Base-by-base conservation (phyloP, 23 tunicate species). In the Trididemnum clinides region DNA sequence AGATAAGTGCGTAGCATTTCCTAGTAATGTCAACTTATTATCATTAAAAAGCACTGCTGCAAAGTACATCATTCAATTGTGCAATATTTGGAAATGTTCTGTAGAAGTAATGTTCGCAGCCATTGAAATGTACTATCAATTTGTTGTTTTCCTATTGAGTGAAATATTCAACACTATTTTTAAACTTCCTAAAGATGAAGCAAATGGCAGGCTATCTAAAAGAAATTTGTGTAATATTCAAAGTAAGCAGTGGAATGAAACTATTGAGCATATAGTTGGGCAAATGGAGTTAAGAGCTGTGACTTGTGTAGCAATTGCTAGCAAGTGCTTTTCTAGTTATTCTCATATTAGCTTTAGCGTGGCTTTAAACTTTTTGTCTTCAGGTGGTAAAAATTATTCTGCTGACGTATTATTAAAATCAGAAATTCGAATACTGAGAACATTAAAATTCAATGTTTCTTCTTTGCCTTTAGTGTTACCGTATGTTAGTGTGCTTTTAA, bases 211-310 rank as follows among this genome's bases (percentile, higher is more conserved):
- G n/a, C 36, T 2, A 19, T 22, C 57, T 22, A 21, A 63, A 25
- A 63, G 28, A 15, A 63, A 63, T 19, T 30, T 21, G 72, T 12
- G 27, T n/a, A 26, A 50, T 37, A 39, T 20, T 19, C 27, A 25
- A 18, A 32, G 65, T 37, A 87, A 50, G 1, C 79, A 66, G 50
- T 87, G 91, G 91, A 87, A 31, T 28, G 33, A 81, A 51, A 87
- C 91, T 23, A n/a, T 87, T n/a, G 76, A 81, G 21, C 91, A 87
- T 44, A 51, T 87, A 4, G 51, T 49, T 33, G 64, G 49, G 6
- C 91, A 87, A 66, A 87, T 80, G 91, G 79, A 80, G 31, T 36
- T 87, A 21, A 50, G 91, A 15, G 91, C 91, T 7, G 80, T 81
- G 0, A 65, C 91, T 22, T 64, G 85, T 25, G 54, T 87, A 38